Percentiles rank a stretch among this genome's conserved stretches.
Evolutionary conservation across 2,113 vertebrate genomes (phyloP).

Genomic region (Parus major): DNA sequence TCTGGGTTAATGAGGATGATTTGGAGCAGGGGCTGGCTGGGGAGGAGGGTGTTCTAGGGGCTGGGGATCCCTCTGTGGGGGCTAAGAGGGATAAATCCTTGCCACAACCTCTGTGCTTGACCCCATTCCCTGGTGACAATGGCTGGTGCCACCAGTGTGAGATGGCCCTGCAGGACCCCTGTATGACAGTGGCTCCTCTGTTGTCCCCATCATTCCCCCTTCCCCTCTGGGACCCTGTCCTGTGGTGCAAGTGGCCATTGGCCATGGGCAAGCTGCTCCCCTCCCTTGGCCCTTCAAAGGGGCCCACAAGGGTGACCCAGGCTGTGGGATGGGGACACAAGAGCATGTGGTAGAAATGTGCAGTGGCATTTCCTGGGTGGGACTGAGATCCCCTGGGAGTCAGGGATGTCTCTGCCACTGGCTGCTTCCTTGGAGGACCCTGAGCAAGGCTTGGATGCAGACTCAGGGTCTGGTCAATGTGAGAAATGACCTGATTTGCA

Average conservation of each 20-base stretch:
- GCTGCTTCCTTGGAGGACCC: background rate
- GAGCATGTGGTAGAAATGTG: fast-evolving
- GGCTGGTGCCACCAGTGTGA: background rate
- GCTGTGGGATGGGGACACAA: background rate
- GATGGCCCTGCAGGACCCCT: background rate
- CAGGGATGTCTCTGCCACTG: background rate
- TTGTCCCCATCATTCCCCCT: background rate
- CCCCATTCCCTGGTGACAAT: background rate
- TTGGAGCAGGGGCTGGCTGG: background rate
- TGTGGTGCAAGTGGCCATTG: background rate
- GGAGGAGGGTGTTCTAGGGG: background rate
- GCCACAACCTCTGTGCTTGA: fast-evolving
- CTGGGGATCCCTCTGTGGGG: background rate
- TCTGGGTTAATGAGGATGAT: background rate
- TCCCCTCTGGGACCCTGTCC: background rate
- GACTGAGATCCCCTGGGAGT: background rate
- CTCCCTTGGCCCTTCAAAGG: too few relatives aligned
- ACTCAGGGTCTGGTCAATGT: fast-evolving
- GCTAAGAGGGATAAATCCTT: background rate
- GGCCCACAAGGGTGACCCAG: fast-evolving
- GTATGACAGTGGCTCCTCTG: background rate
- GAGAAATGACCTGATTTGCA: fast-evolving
- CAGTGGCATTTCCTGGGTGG: background rate
- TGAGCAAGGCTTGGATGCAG: background rate
- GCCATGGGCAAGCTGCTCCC: background rate